These are phyloP conservation scores for Troilus luridus DNA, from an alignment of 2,888 invertebrate genomes.

Conservation along the genomic window DNA sequence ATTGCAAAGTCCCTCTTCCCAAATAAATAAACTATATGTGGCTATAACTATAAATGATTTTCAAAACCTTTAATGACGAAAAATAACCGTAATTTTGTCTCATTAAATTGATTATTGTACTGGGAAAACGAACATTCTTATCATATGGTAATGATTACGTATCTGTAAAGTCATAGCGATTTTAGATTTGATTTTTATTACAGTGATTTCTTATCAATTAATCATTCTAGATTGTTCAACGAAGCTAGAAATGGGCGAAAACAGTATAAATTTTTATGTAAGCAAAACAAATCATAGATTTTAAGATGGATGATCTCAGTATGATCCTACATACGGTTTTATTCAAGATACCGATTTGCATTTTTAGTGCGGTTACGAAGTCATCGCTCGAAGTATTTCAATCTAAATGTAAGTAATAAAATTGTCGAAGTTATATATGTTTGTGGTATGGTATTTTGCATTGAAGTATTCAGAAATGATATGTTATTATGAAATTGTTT, in stretches of 20 bases:
- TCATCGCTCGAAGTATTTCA: background rate
- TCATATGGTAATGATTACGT: background rate
- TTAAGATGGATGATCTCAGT: background rate
- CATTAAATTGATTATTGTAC: background rate
- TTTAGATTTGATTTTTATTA: background rate
- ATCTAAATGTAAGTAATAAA: constrained; percentile 13
- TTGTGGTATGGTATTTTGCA: background rate
- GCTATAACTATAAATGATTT: background rate
- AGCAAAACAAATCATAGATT: background rate
- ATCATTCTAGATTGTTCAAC: background rate
- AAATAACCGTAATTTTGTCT: background rate
- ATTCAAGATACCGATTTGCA: background rate
- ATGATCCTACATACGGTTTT: background rate
- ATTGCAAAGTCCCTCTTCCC: no score
- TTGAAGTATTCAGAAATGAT: background rate
- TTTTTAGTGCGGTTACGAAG: background rate
- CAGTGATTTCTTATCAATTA: background rate
- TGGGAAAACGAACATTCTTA: background rate
- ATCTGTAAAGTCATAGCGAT: background rate
- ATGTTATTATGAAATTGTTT: background rate
- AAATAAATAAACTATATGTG: no score
- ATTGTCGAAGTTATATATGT: background rate
- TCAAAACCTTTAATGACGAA: background rate
- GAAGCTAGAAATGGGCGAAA: background rate
- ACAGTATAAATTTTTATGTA: background rate